Evolutionary conservation across 2,113 vertebrate species (phyloP).

Genomic region (Ctenodactylus gundi): DNA sequence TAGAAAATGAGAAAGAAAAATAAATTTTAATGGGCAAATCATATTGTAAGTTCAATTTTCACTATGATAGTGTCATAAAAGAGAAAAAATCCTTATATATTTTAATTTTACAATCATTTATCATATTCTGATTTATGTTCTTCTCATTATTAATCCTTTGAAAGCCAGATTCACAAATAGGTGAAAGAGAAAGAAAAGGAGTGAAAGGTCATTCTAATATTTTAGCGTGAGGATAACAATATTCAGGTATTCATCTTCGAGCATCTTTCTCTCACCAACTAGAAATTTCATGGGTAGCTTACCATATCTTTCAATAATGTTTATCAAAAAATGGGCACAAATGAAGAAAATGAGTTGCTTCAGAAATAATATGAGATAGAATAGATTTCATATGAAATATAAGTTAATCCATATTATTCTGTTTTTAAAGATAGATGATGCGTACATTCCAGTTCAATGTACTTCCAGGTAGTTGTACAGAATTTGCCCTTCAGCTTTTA

Average conservation of each 20-base stretch:
- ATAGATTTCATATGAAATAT: background rate
- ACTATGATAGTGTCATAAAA: background rate
- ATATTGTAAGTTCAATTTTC: constrained; percentile 1
- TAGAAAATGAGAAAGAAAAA: background rate
- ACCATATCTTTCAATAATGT: background rate
- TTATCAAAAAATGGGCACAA: background rate
- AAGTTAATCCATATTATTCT: too few species aligned
- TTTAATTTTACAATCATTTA: background rate
- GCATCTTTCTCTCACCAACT: background rate
- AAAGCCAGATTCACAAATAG: background rate
- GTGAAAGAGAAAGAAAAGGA: background rate
- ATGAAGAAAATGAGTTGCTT: background rate
- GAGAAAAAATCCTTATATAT: background rate
- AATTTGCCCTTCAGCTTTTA: background rate
- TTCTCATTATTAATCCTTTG: background rate
- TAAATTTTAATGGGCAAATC: background rate
- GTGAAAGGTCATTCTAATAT: background rate
- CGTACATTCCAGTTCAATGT: background rate
- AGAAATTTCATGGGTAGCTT: background rate
- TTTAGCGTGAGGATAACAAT: background rate
- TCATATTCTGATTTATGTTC: background rate
- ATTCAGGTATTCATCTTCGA: background rate
- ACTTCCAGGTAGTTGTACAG: background rate
- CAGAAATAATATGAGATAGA: background rate
- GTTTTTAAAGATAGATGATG: background rate